Evolutionary conservation across 2,888 invertebrate species (phyloP).

Genomic region (Cremastinae sp.): DNA sequence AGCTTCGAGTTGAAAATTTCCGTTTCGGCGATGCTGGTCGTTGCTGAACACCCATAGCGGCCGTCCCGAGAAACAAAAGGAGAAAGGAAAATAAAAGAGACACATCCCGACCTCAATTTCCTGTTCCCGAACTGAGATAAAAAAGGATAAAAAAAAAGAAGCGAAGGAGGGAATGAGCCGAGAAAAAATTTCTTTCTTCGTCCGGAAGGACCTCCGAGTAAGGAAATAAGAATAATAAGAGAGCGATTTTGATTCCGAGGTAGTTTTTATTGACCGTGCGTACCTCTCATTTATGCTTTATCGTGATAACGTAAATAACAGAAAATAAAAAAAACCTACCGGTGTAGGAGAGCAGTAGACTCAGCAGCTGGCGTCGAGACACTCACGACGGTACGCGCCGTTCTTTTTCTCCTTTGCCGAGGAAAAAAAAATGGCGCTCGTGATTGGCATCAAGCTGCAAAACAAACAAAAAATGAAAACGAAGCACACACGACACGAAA

Average conservation of each 20-base stretch:
- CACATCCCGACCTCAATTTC: slow-evolving; percentile 33
- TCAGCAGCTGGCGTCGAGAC: slow-evolving; percentile 53
- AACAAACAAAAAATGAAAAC: slow-evolving; percentile 24
- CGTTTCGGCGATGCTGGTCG: slow-evolving; percentile 79
- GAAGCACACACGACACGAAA: slow-evolving; percentile 18
- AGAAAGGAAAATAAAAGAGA: no score
- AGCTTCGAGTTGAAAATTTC: slow-evolving; percentile 55
- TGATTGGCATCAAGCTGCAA: slow-evolving; percentile 55
- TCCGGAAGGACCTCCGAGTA: slow-evolving; percentile 10
- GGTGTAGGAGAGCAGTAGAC: slow-evolving; percentile 59
- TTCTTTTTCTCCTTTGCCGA: slow-evolving; percentile 12
- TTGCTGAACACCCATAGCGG: slow-evolving; percentile 78
- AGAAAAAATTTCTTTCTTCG: slow-evolving; percentile 9
- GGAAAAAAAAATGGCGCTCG: slow-evolving; percentile 35
- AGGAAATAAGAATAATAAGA: neutral
- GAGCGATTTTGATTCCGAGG: slow-evolving; percentile 42
- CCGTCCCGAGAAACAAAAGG: slow-evolving; percentile 68
- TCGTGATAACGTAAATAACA: slow-evolving; percentile 54
- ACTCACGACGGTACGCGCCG: slow-evolving; percentile 39
- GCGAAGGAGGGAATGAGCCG: slow-evolving; percentile 3
- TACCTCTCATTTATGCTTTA: slow-evolving; percentile 62
- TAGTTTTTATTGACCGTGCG: slow-evolving; percentile 61
- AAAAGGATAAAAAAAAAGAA: no score
- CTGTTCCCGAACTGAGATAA: slow-evolving; percentile 13
- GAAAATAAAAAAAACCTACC: slow-evolving; percentile 44